phyloP scores from a whole-genome alignment of 1,140 invertebrate species.

The Chironomus tepperi region DNA sequence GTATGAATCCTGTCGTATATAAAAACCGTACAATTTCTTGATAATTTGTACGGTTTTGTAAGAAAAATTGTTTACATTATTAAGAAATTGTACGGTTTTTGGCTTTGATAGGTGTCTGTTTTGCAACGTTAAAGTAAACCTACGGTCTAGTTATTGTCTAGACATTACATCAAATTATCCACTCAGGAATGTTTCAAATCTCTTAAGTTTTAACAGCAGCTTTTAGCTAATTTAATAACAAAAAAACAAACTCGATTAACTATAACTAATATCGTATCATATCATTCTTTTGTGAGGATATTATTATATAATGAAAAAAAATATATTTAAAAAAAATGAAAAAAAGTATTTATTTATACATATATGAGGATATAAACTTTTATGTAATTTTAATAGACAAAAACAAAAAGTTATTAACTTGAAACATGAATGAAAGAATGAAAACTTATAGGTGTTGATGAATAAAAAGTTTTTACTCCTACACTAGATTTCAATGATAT shows the following conservation, averaged over 20 bases:
- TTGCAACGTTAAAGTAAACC: no score
- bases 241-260: neutral
- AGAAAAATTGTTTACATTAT: no score
- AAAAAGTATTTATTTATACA: constrained; percentile 9
- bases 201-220: neutral
- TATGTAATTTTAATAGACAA: no score
- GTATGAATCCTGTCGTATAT: no score
- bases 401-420: no score
- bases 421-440: neutral
- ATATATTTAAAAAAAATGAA: neutral
- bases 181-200: no score
- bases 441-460: neutral
- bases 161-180: no score
- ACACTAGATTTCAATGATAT: neutral
- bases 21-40: no score
- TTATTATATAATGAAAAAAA: constrained; percentile 8
- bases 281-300: constrained; percentile 17
- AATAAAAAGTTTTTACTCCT: neutral
- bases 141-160: no score
- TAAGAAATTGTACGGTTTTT: no score
- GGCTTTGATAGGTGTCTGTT: no score
- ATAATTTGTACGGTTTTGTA: no score
- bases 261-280: constrained; percentile 10
- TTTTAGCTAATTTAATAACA: neutral
- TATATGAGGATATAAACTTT: neutral